Conservation (phyloP, 2,888 invertebrate species). For the Steinernema hermaphroditum region DNA sequence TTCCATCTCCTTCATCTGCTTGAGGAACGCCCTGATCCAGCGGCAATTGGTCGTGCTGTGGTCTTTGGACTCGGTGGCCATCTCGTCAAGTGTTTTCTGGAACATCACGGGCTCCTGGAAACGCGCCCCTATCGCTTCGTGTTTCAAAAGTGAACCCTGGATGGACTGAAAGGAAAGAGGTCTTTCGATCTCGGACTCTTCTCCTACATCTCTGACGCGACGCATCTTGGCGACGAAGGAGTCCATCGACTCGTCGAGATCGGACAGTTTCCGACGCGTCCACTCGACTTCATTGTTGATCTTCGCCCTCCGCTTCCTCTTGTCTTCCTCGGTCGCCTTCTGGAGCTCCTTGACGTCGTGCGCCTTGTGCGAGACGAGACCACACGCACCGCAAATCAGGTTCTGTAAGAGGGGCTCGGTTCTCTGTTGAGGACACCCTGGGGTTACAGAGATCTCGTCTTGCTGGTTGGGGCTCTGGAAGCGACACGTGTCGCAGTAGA, state of each 20-base stretch:
- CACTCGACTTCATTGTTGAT: neutral
- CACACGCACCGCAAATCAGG: slow-evolving; percentile 8
- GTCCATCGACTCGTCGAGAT: neutral
- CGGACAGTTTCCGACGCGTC: neutral
- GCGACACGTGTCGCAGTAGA: slow-evolving; percentile 11
- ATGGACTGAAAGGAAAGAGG: slow-evolving; percentile 9
- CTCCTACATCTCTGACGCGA: neutral
- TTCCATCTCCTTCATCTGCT: slow-evolving; percentile 6
- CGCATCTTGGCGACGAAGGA: neutral
- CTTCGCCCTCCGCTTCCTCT: neutral
- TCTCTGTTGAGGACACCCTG: no score
- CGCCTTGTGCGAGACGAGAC: slow-evolving; percentile 2
- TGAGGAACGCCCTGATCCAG: neutral
- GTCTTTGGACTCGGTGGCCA: slow-evolving; percentile 13
- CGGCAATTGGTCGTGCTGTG: slow-evolving; percentile 11
- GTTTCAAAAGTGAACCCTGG: neutral
- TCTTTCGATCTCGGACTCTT: no score
- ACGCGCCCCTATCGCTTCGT: neutral
- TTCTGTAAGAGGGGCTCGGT: neutral
- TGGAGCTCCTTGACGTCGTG: slow-evolving; percentile 20
- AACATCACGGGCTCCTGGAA: slow-evolving; percentile 25
- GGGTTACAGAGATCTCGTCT: no score
- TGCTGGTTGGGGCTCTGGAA: no score
- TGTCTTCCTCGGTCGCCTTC: neutral
- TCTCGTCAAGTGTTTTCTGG: slow-evolving; percentile 10